Evolutionary conservation across 2,888 invertebrate genomes (phyloP).

Genomic region (Ormyrus thymus): DNA sequence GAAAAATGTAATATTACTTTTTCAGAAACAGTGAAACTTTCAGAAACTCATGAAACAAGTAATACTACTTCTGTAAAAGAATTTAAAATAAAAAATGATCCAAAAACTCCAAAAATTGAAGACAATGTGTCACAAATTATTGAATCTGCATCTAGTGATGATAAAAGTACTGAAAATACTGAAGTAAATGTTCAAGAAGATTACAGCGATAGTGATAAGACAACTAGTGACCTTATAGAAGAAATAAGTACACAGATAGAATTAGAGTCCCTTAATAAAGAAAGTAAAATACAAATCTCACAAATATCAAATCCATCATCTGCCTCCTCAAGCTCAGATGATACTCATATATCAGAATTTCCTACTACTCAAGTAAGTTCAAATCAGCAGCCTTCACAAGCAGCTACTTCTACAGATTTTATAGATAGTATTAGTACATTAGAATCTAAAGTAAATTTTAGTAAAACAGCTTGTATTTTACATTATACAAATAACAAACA

Average conservation of each 20-base stretch:
- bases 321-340: constrained; percentile 21
- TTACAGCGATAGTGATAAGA: constrained; percentile 44
- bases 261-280: neutral
- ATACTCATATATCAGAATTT: constrained; percentile 20
- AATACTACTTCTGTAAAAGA: neutral
- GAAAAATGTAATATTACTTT: neutral
- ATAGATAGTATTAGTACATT: constrained; percentile 41
- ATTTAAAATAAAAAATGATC: neutral
- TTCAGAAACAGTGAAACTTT: neutral
- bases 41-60: constrained; percentile 1
- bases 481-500: constrained; percentile 22
- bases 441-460: constrained; percentile 41
- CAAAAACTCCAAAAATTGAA: neutral
- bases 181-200: constrained; percentile 39
- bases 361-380: neutral
- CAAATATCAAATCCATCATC: constrained; percentile 47
- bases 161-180: constrained; percentile 16
- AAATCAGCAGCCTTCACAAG: neutral
- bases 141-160: constrained; percentile 44
- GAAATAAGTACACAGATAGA: constrained; percentile 39
- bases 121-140: constrained; percentile 34
- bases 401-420: neutral
- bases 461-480: constrained; percentile 41
- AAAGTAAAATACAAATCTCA: constrained; percentile 2
- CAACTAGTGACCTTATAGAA: constrained; percentile 53